Base-by-base conservation (phyloP, 2,797 vertebrate species). In the Tadarida brasiliensis region DNA sequence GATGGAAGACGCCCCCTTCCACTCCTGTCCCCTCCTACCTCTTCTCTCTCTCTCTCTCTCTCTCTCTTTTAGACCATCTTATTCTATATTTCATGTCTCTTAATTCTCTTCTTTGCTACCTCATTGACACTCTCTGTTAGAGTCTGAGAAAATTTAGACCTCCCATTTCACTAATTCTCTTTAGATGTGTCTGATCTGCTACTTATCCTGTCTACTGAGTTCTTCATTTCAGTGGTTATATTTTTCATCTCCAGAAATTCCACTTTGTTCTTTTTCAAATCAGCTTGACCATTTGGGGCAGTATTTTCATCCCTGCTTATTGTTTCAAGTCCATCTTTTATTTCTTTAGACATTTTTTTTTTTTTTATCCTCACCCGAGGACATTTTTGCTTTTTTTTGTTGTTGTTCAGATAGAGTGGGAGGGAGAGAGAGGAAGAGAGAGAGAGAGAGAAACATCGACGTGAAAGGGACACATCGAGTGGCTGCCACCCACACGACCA, bases 261-360 rank as follows among this genome's bases (percentile, higher is more conserved):
- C 56, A 63, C 63, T 85, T 73, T 49, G 15, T 71, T 70, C 83
- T 85, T 96, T 93, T 95, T 91, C 80, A 95, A 67, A 71, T 76
- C n/a, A 59, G 16, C 22, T 73, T 33, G 9, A 80, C 73, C 44
- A 70, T 81, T 87, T 83, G 7, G 11, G 63, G 35, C 22, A 63
- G 14, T 22, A 47, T 74, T 88, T 92, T 84, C 49, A 67, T 87
- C 24, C 39, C 63, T 49, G 24, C 4, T 81, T 65, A 76, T 88
- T 49, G 54, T 28, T 77, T 54, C 78, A 68, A 67, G 35, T 61
- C 30, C 44, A 20, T 70, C 71, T 96, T 71, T 92, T 20, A 78
- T 57, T 74, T 65, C 24, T 95, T 86, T 63, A 91, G 15, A 90
- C 4, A 33, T 94, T 85, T 87, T n/a, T n/a, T n/a, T n/a, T n/a